Evolutionary conservation across 2,888 invertebrate genomes (phyloP), one percentile per base, ranked within the genome.

Genomic region (Cephonodes hylas): DNA sequence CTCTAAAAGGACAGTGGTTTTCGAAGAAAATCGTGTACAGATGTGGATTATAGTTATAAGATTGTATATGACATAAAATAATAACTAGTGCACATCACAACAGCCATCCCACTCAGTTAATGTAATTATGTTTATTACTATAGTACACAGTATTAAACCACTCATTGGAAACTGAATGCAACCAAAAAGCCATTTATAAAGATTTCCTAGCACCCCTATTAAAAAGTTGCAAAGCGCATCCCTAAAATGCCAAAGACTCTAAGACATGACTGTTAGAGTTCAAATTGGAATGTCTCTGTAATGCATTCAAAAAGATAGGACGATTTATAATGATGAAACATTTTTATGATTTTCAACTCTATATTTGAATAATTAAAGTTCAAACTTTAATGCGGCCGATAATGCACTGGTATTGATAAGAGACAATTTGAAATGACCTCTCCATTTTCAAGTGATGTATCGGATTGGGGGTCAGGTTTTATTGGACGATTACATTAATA

Each of bases 151-250:
- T 71, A 73, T 67, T 68, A 73, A 66, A 66, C 66, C 67, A 72
- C 70, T 68, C 67, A 72, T 64, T 65, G 73, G 66, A 65, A 69
- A 72, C 73, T 71, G 73, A 74, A 70, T 74, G 75, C 72, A 71
- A 72, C 72, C 67, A 76, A 80, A 79, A 78, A 76, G 73, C 65
- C 72, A 76, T 78, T 70, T 70, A 75, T 77, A 72, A 75, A 68
- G 60, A 65, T 66, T 70, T 71, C 64, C 65, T 69, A 66, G 64
- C 68, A 72, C 64, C 71, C 68, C 66, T 70, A 65, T 44, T 44
- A 59, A 44, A 57, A 44, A 59, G 10, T 18, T 10, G 10, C 10
- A 10, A 44, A 27, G 5, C 23, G 20, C 31, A 42, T 3, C 27
- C 44, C 42, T 44, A 20, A 1, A 6, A 5, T 31, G 20, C 20